Conservation (phyloP, 2,113 vertebrate genomes). For the Alectura lathami region DNA sequence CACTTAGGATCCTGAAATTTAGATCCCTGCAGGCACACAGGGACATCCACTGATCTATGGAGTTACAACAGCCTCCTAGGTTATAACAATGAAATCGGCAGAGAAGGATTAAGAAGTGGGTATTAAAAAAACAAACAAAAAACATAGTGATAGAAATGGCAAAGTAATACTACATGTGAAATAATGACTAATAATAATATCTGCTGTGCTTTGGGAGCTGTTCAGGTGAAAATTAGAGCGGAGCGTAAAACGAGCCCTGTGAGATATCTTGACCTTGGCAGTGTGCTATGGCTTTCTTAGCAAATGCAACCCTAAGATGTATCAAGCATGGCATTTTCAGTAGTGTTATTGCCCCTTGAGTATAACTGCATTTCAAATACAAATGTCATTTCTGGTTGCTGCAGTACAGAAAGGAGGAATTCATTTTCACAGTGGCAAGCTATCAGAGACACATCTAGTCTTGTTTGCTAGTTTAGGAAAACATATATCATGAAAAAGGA, state of each 20-base stretch:
- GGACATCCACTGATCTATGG: not conserved
- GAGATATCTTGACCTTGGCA: accelerated
- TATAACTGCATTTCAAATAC: not conserved
- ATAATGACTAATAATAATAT: not conserved
- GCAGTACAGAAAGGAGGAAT: not conserved
- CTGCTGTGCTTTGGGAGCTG: not conserved
- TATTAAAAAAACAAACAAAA: not conserved
- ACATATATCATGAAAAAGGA: not conserved
- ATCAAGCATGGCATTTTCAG: not conserved
- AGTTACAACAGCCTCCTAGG: not conserved
- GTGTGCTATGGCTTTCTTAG: not conserved
- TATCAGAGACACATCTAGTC: too few relatives aligned
- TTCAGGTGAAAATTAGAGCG: not conserved
- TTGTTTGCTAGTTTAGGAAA: not conserved
- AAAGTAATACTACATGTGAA: not conserved
- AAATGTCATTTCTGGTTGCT: not conserved
- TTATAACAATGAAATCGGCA: not conserved
- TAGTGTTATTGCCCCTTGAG: not conserved
- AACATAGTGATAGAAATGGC: not conserved
- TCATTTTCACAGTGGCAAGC: not conserved
- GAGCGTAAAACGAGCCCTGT: not conserved
- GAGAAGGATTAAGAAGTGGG: not conserved
- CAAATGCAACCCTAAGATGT: not conserved
- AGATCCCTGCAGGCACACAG: not conserved
- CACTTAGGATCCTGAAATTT: not conserved